Percentiles rank a stretch among this genome's conserved stretches.
These are phyloP conservation scores for Danio tinwini DNA, from an alignment of 2,797 vertebrate genomes.

Conservation along the genomic window DNA sequence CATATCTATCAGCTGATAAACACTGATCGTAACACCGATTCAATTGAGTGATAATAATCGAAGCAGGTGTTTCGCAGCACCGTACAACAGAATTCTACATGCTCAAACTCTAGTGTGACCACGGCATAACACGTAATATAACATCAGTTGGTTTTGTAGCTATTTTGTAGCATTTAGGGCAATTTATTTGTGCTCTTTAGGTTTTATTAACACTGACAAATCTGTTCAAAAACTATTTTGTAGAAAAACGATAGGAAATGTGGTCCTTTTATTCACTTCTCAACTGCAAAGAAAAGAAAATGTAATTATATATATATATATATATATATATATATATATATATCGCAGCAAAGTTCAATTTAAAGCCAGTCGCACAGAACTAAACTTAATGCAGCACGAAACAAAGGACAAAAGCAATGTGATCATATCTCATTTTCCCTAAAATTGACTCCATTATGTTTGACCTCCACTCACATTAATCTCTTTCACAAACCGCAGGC, in stretches of 20 bases:
- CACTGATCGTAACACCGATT: too few relatives aligned
- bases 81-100: too few relatives aligned
- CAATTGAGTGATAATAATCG: neutral
- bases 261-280: neutral
- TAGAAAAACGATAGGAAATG: conserved; percentile 1
- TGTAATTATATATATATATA: conserved; percentile 22
- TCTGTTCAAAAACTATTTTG: neutral
- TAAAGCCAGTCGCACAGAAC: conserved; percentile 61
- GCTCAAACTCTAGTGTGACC: too few relatives aligned
- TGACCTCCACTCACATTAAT: conserved; percentile 76
- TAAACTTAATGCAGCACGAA: conserved; percentile 66
- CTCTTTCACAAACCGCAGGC: conserved; percentile 73
- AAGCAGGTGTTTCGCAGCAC: too few relatives aligned
- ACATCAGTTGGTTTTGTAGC: conserved; percentile 1
- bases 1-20: too few relatives aligned
- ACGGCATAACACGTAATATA: too few relatives aligned
- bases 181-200: conserved; percentile 17
- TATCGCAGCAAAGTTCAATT: conserved; percentile 48
- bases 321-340: conserved; percentile 25
- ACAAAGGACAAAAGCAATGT: conserved; percentile 61
- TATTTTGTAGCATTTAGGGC: conserved; percentile 20
- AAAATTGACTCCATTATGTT: conserved; percentile 76
- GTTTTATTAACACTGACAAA: conserved; percentile 1
- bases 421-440: conserved; percentile 74
- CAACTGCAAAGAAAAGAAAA: conserved; percentile 18